phyloP scores from a whole-genome alignment of 2,888 invertebrate species.

The Linnaemya tessellans region DNA sequence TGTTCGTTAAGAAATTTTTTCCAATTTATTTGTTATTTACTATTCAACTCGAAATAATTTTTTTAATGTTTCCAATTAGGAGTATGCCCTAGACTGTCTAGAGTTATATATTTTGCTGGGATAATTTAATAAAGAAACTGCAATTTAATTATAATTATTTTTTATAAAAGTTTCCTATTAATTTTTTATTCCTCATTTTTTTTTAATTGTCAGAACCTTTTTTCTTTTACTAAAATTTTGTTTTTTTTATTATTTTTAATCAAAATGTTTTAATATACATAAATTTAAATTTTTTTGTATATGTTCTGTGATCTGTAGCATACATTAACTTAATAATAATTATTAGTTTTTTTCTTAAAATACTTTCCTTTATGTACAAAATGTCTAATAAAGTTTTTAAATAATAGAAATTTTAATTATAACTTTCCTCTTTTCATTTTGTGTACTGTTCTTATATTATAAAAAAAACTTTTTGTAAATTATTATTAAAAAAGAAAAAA shows the following conservation, averaged over 20 bases:
- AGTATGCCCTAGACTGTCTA: too few species aligned
- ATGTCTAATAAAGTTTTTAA: slow-evolving; percentile 68
- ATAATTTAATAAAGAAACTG: slow-evolving; percentile 57
- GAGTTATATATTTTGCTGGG: slow-evolving; percentile 23
- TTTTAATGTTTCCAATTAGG: too few species aligned
- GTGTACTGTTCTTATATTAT: slow-evolving; percentile 50
- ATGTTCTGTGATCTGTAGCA: slow-evolving; percentile 84
- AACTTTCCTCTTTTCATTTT: slow-evolving; percentile 12
- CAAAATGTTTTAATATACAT: slow-evolving; percentile 58
- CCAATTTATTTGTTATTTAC: too few species aligned
- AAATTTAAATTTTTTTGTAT: slow-evolving; percentile 59
- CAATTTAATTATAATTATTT: slow-evolving; percentile 44
- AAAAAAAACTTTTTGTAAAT: slow-evolving; percentile 58
- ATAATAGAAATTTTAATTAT: slow-evolving; percentile 10
- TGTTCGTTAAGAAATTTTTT: too few species aligned
- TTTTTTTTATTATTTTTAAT: slow-evolving; percentile 25
- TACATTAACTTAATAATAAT: slow-evolving; percentile 77
- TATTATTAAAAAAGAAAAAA: slow-evolving; percentile 59
- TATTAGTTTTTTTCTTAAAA: slow-evolving; percentile 26
- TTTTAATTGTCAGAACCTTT: slow-evolving; percentile 7
- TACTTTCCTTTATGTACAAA: slow-evolving; percentile 54
- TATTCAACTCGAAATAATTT: too few species aligned
- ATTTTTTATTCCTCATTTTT: slow-evolving; percentile 22
- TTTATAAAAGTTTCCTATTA: slow-evolving; percentile 59
- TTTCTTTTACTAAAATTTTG: slow-evolving; percentile 31